phyloP scores from a whole-genome alignment of 2,888 invertebrate genomes.

The Neuroscelio doddi region DNA sequence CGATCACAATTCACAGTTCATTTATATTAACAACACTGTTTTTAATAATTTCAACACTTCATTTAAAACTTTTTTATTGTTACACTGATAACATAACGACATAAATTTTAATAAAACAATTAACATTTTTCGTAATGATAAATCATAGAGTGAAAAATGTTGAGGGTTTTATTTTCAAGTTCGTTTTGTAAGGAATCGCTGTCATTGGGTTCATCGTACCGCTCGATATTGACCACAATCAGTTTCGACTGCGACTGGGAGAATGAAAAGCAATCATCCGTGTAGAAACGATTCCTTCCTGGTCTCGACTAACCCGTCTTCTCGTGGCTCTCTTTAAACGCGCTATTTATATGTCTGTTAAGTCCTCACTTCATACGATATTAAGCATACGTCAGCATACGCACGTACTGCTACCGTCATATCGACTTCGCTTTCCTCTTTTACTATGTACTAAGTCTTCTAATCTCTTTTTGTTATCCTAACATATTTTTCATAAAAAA shows the following conservation, averaged over 20 bases:
- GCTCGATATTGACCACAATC: constrained; percentile 22
- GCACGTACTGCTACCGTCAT: constrained; percentile 38
- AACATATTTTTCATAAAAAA: background rate
- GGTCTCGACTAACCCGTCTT: constrained; percentile 53
- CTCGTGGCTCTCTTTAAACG: constrained; percentile 57
- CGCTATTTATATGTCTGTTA: constrained; percentile 64
- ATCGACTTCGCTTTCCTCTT: constrained; percentile 14
- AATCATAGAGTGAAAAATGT: background rate
- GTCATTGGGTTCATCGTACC: constrained; percentile 18
- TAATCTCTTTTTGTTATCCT: background rate
- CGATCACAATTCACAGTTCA: background rate
- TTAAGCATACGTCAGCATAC: constrained; percentile 47
- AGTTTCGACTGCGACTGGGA: constrained; percentile 26
- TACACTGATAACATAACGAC: background rate
- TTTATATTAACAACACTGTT: background rate
- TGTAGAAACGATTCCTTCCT: constrained; percentile 48
- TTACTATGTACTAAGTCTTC: constrained; percentile 10
- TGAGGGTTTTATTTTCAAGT: background rate
- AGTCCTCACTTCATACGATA: constrained; percentile 54
- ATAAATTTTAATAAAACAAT: background rate
- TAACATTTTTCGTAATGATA: constrained; percentile 2
- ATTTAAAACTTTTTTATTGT: no score
- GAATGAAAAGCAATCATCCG: constrained; percentile 31
- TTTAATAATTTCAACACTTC: background rate
- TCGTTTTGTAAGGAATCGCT: background rate